Evolutionary conservation across 2,113 vertebrate species (phyloP).

Genomic region (Phycodurus eques): DNA sequence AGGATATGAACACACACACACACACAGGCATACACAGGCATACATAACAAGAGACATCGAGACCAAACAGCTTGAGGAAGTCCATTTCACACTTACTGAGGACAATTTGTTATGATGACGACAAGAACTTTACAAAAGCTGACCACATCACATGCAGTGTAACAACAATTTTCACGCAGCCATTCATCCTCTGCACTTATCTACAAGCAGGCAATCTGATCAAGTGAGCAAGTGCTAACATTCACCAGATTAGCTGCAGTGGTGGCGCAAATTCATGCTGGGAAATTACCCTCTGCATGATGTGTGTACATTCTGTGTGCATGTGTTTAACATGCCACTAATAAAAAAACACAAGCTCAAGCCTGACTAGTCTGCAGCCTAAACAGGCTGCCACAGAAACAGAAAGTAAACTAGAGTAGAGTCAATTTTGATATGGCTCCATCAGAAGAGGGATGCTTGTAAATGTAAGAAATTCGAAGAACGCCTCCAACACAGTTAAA

Average conservation of each 20-base stretch:
- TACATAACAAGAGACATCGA: neutral
- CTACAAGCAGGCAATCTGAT: constrained; percentile 26
- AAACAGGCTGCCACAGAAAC: neutral
- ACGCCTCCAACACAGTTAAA: too few relatives aligned
- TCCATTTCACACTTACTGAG: neutral
- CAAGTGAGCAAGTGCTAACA: constrained; percentile 38
- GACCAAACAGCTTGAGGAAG: constrained; percentile 40
- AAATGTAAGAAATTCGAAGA: too few relatives aligned
- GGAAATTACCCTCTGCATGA: neutral
- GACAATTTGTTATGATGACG: neutral
- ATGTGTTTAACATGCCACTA: neutral
- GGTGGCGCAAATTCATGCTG: neutral
- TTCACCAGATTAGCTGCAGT: constrained; percentile 46
- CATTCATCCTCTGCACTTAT: constrained; percentile 31
- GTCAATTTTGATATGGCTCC: neutral
- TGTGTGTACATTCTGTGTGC: neutral
- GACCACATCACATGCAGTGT: neutral
- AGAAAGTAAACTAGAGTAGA: too few relatives aligned
- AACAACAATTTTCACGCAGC: too few relatives aligned
- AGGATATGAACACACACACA: constrained; percentile 13
- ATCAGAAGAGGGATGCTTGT: neutral
- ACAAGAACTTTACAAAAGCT: neutral
- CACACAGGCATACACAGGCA: neutral
- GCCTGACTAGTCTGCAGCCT: too few relatives aligned
- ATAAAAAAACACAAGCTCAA: neutral